These are phyloP conservation scores for Aplidium turbinatum DNA, from an alignment of 23 tunicate species.

Conservation along the genomic window DNA sequence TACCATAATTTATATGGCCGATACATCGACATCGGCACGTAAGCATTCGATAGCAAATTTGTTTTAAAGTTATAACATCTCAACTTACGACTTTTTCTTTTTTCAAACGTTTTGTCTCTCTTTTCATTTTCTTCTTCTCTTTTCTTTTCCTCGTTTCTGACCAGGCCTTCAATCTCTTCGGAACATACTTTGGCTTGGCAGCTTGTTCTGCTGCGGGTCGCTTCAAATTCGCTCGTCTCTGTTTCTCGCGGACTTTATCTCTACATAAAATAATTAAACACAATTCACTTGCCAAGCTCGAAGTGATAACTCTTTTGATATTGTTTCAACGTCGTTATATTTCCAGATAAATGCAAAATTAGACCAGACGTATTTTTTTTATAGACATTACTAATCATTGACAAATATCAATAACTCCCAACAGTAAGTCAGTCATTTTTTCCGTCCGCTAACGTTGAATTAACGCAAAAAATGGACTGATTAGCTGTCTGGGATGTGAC, in stretches of 20 bases:
- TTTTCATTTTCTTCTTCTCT: conserved; percentile 69
- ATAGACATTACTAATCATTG: too few relatives aligned
- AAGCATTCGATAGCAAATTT: too few relatives aligned
- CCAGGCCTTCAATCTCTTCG: conserved; percentile 76
- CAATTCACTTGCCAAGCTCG: background rate
- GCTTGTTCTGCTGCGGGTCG: conserved; percentile 30
- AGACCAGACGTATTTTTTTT: too few relatives aligned
- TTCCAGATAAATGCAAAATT: too few relatives aligned
- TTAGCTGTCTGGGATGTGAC: too few relatives aligned
- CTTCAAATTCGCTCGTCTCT: conserved; percentile 45
- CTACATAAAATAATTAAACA: conserved; percentile 11
- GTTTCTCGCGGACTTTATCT: conserved; percentile 69
- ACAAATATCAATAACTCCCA: too few relatives aligned
- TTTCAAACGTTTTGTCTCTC: conserved; percentile 35
- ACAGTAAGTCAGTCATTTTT: too few relatives aligned
- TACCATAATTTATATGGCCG: too few relatives aligned
- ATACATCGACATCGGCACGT: too few relatives aligned
- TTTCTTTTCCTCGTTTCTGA: conserved; percentile 56
- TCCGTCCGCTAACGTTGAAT: too few relatives aligned
- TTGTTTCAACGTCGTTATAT: background rate
- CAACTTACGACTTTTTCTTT: conserved; percentile 57
- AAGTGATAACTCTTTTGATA: background rate
- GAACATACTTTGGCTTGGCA: conserved; percentile 42
- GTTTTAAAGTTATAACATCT: too few relatives aligned
- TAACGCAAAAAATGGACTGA: too few relatives aligned